Conservation (phyloP, 1,140 invertebrate genomes). For the Bactericera cockerelli region DNA sequence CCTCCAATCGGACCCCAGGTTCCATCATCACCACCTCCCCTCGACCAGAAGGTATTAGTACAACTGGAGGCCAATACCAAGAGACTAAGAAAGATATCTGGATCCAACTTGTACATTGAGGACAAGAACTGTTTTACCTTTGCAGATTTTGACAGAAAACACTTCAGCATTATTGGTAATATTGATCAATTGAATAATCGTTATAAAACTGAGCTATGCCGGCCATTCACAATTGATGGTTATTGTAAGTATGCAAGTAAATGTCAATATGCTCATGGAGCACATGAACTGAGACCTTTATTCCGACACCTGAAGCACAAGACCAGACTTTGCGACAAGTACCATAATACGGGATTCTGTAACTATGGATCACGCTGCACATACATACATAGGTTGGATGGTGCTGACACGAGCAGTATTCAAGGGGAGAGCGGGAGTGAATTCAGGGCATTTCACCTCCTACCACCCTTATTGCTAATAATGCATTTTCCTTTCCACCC, state of each 20-base stretch:
- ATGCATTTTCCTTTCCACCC: too few relatives aligned
- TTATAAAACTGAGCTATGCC: conserved; percentile 97
- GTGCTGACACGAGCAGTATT: conserved; percentile 37
- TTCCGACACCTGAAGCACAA: conserved; percentile 98
- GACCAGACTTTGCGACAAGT: conserved; percentile 93
- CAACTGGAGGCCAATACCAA: too few relatives aligned
- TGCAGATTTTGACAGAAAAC: too few relatives aligned
- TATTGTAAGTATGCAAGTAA: conserved; percentile 97
- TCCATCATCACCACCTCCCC: too few relatives aligned
- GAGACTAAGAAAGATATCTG: too few relatives aligned
- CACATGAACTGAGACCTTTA: conserved; percentile 75
- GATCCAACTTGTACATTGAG: too few relatives aligned
- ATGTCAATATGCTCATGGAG: conserved; percentile 97
- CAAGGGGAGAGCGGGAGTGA: too few relatives aligned
- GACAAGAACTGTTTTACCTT: too few relatives aligned
- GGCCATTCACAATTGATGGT: conserved; percentile 88
- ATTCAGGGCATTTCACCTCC: background rate
- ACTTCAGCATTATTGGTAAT: too few relatives aligned
- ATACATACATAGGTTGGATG: conserved; percentile 95
- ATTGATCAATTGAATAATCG: too few relatives aligned
- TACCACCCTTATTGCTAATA: background rate
- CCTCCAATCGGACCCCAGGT: too few relatives aligned
- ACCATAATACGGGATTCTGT: conserved; percentile 93
- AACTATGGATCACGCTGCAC: conserved; percentile 96
- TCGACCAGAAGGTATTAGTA: too few relatives aligned